Conservation (phyloP, 2,797 vertebrate species). For the Moxostoma hubbsi region DNA sequence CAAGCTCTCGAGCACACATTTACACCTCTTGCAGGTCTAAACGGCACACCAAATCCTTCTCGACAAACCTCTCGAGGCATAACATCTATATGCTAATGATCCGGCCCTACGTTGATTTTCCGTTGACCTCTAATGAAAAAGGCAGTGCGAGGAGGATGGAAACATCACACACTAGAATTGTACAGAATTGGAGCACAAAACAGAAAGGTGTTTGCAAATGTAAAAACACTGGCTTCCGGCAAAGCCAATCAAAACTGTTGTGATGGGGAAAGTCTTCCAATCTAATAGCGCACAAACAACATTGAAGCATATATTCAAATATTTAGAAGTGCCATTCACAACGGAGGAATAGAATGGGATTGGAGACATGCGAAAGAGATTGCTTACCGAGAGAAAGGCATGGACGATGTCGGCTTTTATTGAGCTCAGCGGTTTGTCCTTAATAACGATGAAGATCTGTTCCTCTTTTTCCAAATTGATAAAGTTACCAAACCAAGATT, state of each 20-base stretch:
- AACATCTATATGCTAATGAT: conserved; percentile 81
- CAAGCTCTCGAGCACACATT: not conserved
- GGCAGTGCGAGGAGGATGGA: conserved; percentile 64
- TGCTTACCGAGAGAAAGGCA: conserved; percentile 94
- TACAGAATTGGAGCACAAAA: conserved; percentile 70
- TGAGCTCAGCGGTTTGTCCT: conserved; percentile 96
- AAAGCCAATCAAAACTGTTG: conserved; percentile 48
- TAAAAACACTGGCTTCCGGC: conserved; percentile 34
- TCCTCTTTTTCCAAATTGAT: conserved; percentile 98
- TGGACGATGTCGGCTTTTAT: conserved; percentile 99
- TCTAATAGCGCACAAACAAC: conserved; percentile 41
- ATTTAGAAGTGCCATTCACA: conserved; percentile 15
- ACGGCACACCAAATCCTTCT: not conserved
- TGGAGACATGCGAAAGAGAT: not conserved
- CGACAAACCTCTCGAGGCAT: conserved; percentile 60
- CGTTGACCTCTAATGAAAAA: conserved; percentile 71
- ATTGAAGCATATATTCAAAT: not conserved
- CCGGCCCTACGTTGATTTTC: conserved; percentile 70
- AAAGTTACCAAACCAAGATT: conserved; percentile 99
- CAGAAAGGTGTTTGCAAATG: conserved; percentile 63
- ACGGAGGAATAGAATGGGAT: not conserved
- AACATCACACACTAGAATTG: conserved; percentile 66
- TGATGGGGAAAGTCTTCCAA: conserved; percentile 22
- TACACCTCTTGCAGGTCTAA: conserved; percentile 31
- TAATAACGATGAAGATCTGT: conserved; percentile 98